Conservation (phyloP, 2,888 invertebrate genomes). For the Empis livida region DNA sequence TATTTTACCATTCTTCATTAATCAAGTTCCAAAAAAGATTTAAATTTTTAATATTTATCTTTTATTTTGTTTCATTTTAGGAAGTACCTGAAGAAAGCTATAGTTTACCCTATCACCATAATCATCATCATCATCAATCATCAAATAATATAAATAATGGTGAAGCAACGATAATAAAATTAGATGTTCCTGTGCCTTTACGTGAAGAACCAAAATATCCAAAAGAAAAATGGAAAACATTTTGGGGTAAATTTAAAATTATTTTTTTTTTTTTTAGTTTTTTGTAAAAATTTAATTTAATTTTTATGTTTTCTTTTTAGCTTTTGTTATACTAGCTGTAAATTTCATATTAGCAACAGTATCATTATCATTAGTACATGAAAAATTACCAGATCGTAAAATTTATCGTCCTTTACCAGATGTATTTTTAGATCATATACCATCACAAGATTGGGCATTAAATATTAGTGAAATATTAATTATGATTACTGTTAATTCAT, state of each 20-base stretch:
- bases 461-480: constrained; percentile 76
- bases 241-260: constrained; percentile 27
- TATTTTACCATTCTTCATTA: too few relatives aligned
- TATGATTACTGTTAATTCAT: constrained; percentile 64
- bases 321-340: constrained; percentile 46
- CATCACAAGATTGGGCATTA: constrained; percentile 65
- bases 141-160: constrained; percentile 16
- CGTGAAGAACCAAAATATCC: constrained; percentile 67
- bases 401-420: constrained; percentile 69
- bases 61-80: constrained; percentile 10
- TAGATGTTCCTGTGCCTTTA: constrained; percentile 51
- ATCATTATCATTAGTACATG: constrained; percentile 75
- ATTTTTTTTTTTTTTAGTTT: constrained; percentile 26
- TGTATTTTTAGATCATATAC: constrained; percentile 64
- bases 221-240: constrained; percentile 74
- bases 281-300: constrained; percentile 2
- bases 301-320: constrained; percentile 33
- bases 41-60: neutral
- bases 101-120: constrained; percentile 17
- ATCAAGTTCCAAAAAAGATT: too few relatives aligned
- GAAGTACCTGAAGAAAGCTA: constrained; percentile 23
- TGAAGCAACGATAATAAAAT: constrained; percentile 41
- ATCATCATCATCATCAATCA: constrained; percentile 17
- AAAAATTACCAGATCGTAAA: constrained; percentile 67
- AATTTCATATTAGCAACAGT: constrained; percentile 52